Evolutionary conservation across 2,888 invertebrate genomes (phyloP).

Genomic region (Apamea anceps): DNA sequence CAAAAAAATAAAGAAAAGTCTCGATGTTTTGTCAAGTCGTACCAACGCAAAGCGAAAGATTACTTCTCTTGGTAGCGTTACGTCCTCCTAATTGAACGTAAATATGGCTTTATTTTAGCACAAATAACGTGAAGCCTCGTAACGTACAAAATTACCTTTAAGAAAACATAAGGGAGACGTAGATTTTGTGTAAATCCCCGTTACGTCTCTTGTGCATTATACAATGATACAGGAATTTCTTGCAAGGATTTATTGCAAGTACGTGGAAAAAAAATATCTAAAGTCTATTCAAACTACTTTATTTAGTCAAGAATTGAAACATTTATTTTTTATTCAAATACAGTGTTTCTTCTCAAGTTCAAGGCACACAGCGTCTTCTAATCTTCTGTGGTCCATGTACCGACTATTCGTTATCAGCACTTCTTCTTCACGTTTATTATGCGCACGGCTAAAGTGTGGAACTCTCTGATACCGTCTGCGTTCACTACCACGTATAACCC

Average conservation of each 20-base stretch:
- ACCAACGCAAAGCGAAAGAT: neutral
- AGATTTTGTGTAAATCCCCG: conserved; percentile 1
- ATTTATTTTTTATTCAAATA: neutral
- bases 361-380: neutral
- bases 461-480: too few relatives aligned
- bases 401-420: too few relatives aligned
- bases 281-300: neutral
- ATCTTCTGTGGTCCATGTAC: too few relatives aligned
- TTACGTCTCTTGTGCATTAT: neutral
- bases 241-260: too few relatives aligned
- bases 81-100: conserved; percentile 14
- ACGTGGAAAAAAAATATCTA: neutral
- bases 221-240: neutral
- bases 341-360: neutral
- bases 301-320: too few relatives aligned
- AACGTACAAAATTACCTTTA: neutral
- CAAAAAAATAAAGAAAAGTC: neutral
- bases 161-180: neutral
- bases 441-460: too few relatives aligned
- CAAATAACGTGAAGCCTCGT: conserved; percentile 9
- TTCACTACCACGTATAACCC: too few relatives aligned
- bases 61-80: neutral
- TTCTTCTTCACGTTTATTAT: too few relatives aligned
- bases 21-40: neutral
- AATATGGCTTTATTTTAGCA: conserved; percentile 19